Base-by-base conservation (phyloP, 1,140 invertebrate species). In the Papilio polytes region DNA sequence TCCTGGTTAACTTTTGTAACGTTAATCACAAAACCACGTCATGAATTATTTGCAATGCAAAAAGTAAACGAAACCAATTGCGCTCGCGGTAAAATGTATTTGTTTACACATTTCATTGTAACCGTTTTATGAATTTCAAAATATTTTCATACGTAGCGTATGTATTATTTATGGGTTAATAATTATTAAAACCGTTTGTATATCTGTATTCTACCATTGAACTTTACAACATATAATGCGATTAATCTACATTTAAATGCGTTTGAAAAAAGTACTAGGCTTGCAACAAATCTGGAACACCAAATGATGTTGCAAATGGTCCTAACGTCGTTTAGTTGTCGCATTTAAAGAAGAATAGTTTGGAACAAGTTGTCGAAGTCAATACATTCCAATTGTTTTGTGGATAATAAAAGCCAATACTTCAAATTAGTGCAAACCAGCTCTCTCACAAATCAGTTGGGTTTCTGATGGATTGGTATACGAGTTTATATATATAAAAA, bases 81-180 rank as follows among this genome's bases (percentile, higher is more conserved):
- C 20, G 18, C 59, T 63, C 77, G 48, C 76, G 31, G 53, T 46
- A 78, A n/a, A 78, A 78, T 66, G 77, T 70, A 78, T 41, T 66
- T 78, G 59, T 78, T 78, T 26, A 66, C 56, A 22, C 41, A 59
- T 22, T 78, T 78, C 77, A 78, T 48, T 78, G 56, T 66, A 63
- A 78, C 36, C 41, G 77, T 78, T 70, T 70, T 78, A 44, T 66
- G 77, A 78, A 78, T 78, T 66, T 66, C 77, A 78, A 63, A 78
- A 78, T 66, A 78, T 66, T 78, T 78, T 63, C 77, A 78, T 48
- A 20, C 41, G 20, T n/a, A 66, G 41, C 56, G 77, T 18, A 44
- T 78, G 77, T 78, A 66, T 78, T 78, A 78, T 78, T 78, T 78
- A 78, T 78, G 59, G 59, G 2, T 78, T 78, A 66, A 66, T 78